phyloP scores from a whole-genome alignment of 2,797 vertebrate species.

The Aulostomus chinensis region DNA sequence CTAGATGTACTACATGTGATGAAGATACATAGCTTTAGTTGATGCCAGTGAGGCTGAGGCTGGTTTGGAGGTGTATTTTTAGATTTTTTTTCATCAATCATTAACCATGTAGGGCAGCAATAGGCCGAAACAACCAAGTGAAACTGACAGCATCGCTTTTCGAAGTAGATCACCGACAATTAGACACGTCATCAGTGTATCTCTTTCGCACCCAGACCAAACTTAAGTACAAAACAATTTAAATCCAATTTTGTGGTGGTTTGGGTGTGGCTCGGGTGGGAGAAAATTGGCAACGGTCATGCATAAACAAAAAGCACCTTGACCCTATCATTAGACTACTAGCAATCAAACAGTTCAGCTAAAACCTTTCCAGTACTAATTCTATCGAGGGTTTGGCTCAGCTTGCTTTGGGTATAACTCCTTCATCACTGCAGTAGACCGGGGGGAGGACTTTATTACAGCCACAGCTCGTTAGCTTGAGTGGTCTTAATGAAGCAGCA shows the following conservation, averaged over 20 bases:
- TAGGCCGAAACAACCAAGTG: neutral
- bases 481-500: slow-evolving; percentile 99
- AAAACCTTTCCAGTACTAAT: slow-evolving; percentile 94
- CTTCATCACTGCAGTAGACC: slow-evolving; percentile 97
- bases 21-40: too few relatives aligned
- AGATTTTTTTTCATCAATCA: too few relatives aligned
- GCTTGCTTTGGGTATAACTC: slow-evolving; percentile 90
- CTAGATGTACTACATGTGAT: too few relatives aligned
- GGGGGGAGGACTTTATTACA: slow-evolving; percentile 99
- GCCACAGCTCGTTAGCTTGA: slow-evolving; percentile 99
- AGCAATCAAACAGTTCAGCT: slow-evolving; percentile 91
- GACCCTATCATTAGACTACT: slow-evolving; percentile 73
- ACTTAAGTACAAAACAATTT: neutral
- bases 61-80: too few relatives aligned
- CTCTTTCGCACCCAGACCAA: neutral
- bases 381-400: slow-evolving; percentile 83
- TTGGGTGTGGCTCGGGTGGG: slow-evolving; percentile 1
- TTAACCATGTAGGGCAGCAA: neutral
- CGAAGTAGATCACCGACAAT: slow-evolving; percentile 7
- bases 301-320: slow-evolving; percentile 76
- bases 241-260: neutral
- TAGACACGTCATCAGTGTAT: neutral
- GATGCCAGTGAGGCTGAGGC: too few relatives aligned
- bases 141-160: neutral
- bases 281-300: neutral